Conservation (phyloP, 2,113 vertebrate genomes). For the Daphoenositta chrysoptera region DNA sequence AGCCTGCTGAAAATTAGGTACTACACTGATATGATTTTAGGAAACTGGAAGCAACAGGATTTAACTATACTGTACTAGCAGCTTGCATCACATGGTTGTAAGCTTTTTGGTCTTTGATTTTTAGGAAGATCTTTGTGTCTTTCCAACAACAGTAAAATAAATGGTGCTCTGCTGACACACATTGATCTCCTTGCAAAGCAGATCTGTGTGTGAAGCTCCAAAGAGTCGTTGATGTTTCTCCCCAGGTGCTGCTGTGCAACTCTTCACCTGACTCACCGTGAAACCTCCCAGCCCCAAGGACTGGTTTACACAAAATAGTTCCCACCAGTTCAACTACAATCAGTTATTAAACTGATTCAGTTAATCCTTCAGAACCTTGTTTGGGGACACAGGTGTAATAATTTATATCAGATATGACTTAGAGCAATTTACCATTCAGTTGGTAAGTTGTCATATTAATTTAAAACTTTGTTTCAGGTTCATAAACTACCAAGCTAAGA, state of each 20-base stretch:
- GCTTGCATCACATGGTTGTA: not conserved
- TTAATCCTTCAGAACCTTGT: not conserved
- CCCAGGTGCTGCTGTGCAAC: not conserved
- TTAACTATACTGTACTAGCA: not conserved
- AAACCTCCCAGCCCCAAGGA: not conserved
- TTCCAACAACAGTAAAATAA: not conserved
- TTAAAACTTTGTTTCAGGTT: not conserved
- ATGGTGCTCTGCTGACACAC: not conserved
- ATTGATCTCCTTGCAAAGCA: not conserved
- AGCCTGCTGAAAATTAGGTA: not conserved
- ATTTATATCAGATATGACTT: not conserved
- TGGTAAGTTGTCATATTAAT: not conserved
- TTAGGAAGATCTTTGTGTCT: not conserved
- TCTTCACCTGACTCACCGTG: fast-evolving
- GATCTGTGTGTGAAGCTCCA: not conserved
- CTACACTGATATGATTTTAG: not conserved
- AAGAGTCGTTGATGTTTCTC: not conserved
- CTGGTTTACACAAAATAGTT: not conserved
- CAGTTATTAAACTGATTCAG: not conserved
- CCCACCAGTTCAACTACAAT: not conserved
- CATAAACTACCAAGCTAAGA: not conserved
- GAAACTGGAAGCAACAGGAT: not conserved
- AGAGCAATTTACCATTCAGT: not conserved
- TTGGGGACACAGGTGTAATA: not conserved
- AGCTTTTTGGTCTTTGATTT: not conserved